Conservation (phyloP, 2,888 invertebrate genomes). For the Callosobruchus maculatus region DNA sequence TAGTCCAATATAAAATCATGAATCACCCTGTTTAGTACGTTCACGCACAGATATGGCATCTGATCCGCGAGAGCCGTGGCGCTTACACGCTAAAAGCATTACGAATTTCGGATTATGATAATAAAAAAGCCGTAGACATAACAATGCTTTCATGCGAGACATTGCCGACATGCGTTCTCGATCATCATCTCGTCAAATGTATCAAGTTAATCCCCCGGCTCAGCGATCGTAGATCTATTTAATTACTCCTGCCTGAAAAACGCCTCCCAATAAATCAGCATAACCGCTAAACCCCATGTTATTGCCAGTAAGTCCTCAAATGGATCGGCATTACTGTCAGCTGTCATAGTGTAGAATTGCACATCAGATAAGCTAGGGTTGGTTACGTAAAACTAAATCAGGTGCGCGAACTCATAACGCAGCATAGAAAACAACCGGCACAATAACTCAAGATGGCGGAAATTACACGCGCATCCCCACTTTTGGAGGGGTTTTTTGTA, state of each 20-base stretch:
- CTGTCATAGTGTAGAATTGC: no score
- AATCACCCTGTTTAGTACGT: background rate
- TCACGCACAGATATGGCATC: background rate
- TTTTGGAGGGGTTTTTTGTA: no score
- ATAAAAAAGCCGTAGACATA: background rate
- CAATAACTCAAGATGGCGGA: no score
- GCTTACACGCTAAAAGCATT: background rate
- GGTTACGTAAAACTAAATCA: no score
- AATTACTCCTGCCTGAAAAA: background rate
- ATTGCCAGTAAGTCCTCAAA: background rate
- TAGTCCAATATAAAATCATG: background rate
- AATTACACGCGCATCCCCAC: no score
- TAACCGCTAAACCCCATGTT: background rate
- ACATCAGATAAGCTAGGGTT: no score
- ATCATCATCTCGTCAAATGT: background rate
- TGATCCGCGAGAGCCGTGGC: background rate
- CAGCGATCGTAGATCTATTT: background rate
- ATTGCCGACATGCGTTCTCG: background rate
- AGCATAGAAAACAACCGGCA: no score
- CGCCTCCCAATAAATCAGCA: background rate
- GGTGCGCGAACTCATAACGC: no score
- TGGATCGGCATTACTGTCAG: background rate
- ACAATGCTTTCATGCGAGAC: background rate
- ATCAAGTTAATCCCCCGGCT: background rate
- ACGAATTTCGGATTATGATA: background rate